Evolutionary conservation across 2,113 vertebrate genomes (phyloP).

Genomic region (Equus quagga): DNA sequence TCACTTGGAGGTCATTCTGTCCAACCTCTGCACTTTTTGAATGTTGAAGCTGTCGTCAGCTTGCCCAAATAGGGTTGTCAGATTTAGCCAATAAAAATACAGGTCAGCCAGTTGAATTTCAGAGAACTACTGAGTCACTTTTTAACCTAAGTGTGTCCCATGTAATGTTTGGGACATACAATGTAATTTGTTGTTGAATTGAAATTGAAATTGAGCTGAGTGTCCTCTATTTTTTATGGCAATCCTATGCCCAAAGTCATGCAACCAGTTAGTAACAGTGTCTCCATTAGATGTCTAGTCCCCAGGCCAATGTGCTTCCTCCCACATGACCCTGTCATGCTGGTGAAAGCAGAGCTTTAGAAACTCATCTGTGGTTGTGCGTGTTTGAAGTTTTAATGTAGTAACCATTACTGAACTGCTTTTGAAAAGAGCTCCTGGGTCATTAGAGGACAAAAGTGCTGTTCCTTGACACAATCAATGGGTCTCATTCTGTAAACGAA

Average conservation of each 20-base stretch:
- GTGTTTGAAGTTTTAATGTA: slow-evolving; percentile 45
- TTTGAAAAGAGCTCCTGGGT: slow-evolving; percentile 55
- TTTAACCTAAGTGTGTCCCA: not conserved
- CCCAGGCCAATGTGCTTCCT: not conserved
- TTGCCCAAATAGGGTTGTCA: not conserved
- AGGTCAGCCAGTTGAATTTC: not conserved
- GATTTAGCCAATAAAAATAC: not conserved
- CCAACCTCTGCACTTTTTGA: not conserved
- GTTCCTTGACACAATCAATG: slow-evolving; percentile 53
- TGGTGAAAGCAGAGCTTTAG: slow-evolving; percentile 51
- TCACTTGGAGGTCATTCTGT: slow-evolving; percentile 27
- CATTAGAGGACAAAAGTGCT: slow-evolving; percentile 62
- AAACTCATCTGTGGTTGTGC: slow-evolving; percentile 5
- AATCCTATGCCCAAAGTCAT: not conserved
- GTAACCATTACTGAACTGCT: slow-evolving; percentile 52
- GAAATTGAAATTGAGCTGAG: not conserved
- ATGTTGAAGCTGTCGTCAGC: not conserved
- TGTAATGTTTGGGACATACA: not conserved
- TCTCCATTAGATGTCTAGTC: not conserved
- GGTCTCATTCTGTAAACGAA: not conserved
- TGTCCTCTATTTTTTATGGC: not conserved
- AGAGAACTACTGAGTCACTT: not conserved
- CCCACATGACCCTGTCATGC: not conserved
- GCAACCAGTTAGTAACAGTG: not conserved
- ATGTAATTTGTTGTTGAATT: not conserved